Percentiles rank a stretch among this genome's conserved stretches.
Evolutionary conservation across 2,113 vertebrate species (phyloP).

Genomic region (Terrapene triunguis): DNA sequence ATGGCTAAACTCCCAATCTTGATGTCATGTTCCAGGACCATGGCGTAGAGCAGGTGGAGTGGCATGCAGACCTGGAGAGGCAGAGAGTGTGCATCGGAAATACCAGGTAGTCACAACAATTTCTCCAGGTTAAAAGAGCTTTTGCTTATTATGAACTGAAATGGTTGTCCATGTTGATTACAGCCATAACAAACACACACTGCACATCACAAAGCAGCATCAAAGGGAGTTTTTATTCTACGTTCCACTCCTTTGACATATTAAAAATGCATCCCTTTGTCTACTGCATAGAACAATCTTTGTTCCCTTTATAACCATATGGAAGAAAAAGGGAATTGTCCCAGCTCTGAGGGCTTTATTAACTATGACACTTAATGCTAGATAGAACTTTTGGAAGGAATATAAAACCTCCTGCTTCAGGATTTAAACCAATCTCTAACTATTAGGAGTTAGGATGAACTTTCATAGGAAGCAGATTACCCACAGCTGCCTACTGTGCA

Average conservation of each 20-base stretch:
- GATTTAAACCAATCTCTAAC: not conserved
- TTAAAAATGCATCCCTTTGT: not conserved
- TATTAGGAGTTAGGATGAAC: not conserved
- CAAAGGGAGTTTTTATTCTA: not conserved
- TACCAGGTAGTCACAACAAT: fast-evolving
- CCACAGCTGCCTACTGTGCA: fast-evolving
- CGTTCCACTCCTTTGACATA: too few relatives aligned
- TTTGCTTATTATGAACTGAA: fast-evolving
- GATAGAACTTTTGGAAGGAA: fast-evolving
- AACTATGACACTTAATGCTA: not conserved
- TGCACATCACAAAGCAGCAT: not conserved
- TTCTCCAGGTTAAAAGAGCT: not conserved
- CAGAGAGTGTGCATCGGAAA: fast-evolving
- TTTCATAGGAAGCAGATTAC: fast-evolving
- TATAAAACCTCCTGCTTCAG: not conserved
- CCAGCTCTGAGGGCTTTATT: not conserved
- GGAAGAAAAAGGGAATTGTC: not conserved
- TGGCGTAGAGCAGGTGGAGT: constrained; percentile 85
- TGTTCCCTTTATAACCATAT: fast-evolving
- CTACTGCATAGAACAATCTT: not conserved
- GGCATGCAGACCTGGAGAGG: constrained; percentile 89
- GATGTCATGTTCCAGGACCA: constrained; percentile 90
- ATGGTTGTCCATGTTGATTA: fast-evolving
- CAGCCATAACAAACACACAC: fast-evolving
- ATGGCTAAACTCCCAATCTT: constrained; percentile 76